Evolutionary conservation across 2,797 vertebrate genomes (phyloP).

Genomic region (Mus spretus): DNA sequence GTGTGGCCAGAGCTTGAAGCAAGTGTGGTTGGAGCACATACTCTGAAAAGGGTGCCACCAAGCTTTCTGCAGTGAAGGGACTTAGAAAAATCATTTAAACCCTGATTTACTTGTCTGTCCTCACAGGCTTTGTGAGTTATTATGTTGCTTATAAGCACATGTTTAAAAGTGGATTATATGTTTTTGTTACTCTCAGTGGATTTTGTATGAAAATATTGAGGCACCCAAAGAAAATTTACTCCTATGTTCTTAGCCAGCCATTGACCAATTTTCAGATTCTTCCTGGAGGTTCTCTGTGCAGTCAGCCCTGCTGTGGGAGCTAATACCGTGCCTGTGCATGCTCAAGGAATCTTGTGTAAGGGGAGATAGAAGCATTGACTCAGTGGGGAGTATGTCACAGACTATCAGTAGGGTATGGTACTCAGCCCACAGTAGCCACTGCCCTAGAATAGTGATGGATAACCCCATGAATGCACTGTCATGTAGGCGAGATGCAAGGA

Average conservation of each 20-base stretch:
- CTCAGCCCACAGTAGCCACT: background rate
- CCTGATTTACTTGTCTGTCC: background rate
- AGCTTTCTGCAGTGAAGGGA: background rate
- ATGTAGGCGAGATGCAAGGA: background rate
- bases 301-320: background rate
- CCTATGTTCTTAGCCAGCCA: background rate
- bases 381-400: background rate
- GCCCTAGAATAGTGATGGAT: background rate
- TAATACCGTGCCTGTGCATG: background rate
- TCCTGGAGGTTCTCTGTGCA: background rate
- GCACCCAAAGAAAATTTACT: background rate
- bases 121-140: background rate
- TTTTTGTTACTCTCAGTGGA: slow-evolving; percentile 1
- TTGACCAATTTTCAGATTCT: background rate
- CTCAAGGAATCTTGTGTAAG: background rate
- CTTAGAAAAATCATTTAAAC: slow-evolving; percentile 29
- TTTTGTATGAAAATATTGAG: background rate
- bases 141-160: background rate
- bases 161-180: slow-evolving; percentile 31
- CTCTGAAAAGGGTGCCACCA: background rate
- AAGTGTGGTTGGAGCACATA: background rate
- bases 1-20: background rate
- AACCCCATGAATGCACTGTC: background rate
- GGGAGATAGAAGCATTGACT: background rate
- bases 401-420: background rate